Base-by-base conservation (phyloP, 2,888 invertebrate species). In the Drosophila siamana region DNA sequence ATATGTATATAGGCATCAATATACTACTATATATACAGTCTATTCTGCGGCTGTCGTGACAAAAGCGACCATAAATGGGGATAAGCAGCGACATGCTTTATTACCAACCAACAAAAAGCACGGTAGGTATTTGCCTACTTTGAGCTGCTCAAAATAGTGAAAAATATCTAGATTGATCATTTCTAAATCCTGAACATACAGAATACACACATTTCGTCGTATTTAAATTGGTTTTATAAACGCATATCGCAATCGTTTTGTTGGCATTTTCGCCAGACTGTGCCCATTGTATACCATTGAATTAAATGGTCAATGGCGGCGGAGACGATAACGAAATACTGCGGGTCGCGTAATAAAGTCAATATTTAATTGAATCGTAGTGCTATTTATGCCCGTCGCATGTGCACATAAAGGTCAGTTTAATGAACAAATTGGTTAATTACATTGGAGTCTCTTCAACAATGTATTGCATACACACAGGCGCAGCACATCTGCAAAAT, bases 401-500 rank as follows among this genome's bases (percentile, higher is more conserved):
- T 59, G 16, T 36, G 50, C 38, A 72, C 65, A 88, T 73, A 86
- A 79, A 82, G 80, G 80, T 86, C 83, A 82, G 55, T 79, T 88
- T 81, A 87, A 81, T 87, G 78, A 87, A 82, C 86, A 80, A 82
- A 76, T 88, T 86, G 88, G 70, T 88, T 86, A 86, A 82, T 82
- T 88, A 79, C 67, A 70, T 69, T 74, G 59, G 40, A 44, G 38
- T 47, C 55, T 47, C 36, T 61, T 55, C 61, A 61, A 78, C 60
- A 60, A 60, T 60, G 46, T 67, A 51, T 63, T 50, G 67, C 51
- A 64, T 56, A 59, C 51, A 47, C 54, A 24, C 40, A 50, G 70
- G 75, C 52, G 19, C 47, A 40, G 2, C 47, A 44, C 47, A 40
- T 8, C 47, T n/a, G n/a, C 19, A 19, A 3, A 19, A 19, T 2